These are phyloP conservation scores for Heliocidaris erythrogramma DNA, from an alignment of 35 echinoderm and acorn worm genomes.

Conservation along the genomic window DNA sequence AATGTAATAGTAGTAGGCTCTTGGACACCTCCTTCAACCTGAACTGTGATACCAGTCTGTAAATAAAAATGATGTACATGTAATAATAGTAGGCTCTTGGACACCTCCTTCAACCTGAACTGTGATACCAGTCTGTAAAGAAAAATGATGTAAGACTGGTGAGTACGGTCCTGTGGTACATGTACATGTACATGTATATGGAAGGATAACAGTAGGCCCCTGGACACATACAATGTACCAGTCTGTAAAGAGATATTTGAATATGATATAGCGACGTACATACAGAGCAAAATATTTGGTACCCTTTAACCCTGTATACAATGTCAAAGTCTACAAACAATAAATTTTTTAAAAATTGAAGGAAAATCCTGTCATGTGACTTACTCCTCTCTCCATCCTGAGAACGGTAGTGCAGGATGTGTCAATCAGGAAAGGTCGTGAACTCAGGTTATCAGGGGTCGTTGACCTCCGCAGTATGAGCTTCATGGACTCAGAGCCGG, in stretches of 20 bases:
- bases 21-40: conserved; percentile 87
- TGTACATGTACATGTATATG: too few relatives aligned
- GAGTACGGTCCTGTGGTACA: conserved; percentile 31
- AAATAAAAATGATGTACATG: not conserved
- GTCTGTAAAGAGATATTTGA: conserved; percentile 31
- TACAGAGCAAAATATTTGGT: too few relatives aligned
- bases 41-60: conserved; percentile 75
- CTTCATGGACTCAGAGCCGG: conserved; percentile 91
- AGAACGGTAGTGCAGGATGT: conserved; percentile 82
- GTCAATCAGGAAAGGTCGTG: conserved; percentile 83
- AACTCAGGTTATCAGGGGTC: conserved; percentile 79
- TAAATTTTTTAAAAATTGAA: not conserved
- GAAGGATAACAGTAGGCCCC: conserved; percentile 72
- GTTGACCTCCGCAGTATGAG: conserved; percentile 72
- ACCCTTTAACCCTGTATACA: too few relatives aligned
- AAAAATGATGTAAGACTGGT: not conserved
- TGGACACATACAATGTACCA: conserved; percentile 83
- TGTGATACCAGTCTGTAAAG: conserved; percentile 73
- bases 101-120: conserved; percentile 92
- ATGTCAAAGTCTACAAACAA: too few relatives aligned
- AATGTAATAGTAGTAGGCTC: conserved; percentile 82
- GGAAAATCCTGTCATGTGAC: not conserved
- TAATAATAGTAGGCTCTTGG: conserved; percentile 83
- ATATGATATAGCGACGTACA: too few relatives aligned
- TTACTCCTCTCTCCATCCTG: conserved; percentile 95